Percentiles rank a stretch among this genome's conserved stretches.
These are phyloP conservation scores for Tyto alba DNA, from an alignment of 2,113 vertebrate species.

Conservation along the genomic window DNA sequence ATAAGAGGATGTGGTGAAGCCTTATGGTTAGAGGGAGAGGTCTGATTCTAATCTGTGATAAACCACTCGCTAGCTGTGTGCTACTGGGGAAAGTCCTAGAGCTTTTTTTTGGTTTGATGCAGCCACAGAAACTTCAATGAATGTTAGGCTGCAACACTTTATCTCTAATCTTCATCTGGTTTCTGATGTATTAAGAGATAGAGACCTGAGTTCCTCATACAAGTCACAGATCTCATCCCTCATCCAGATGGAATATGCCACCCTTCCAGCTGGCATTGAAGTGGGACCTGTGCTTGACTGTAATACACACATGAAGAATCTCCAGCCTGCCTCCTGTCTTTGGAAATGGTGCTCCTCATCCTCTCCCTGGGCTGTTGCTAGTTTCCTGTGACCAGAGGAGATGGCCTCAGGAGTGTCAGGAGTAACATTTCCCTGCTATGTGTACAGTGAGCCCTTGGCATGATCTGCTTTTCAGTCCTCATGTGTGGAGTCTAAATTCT, in stretches of 20 bases:
- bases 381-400: neutral
- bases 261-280: neutral
- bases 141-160: accelerated
- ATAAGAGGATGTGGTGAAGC: slow-evolving; percentile 28
- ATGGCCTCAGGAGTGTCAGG: neutral
- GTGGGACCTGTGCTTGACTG: neutral
- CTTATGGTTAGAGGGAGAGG: neutral
- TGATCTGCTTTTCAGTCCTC: neutral
- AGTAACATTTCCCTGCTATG: neutral
- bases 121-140: neutral
- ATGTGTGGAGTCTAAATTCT: neutral
- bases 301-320: neutral
- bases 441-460: neutral
- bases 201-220: neutral
- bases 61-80: neutral
- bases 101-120: neutral
- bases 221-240: neutral
- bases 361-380: neutral
- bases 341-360: neutral
- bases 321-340: neutral
- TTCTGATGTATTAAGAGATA: neutral
- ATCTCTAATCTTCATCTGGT: neutral
- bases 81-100: neutral
- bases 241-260: neutral
- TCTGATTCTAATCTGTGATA: slow-evolving; percentile 31